Percentiles rank a stretch among this genome's conserved stretches.
phyloP scores from a whole-genome alignment of 2,888 invertebrate genomes.

The Gastrophysa polygoni region DNA sequence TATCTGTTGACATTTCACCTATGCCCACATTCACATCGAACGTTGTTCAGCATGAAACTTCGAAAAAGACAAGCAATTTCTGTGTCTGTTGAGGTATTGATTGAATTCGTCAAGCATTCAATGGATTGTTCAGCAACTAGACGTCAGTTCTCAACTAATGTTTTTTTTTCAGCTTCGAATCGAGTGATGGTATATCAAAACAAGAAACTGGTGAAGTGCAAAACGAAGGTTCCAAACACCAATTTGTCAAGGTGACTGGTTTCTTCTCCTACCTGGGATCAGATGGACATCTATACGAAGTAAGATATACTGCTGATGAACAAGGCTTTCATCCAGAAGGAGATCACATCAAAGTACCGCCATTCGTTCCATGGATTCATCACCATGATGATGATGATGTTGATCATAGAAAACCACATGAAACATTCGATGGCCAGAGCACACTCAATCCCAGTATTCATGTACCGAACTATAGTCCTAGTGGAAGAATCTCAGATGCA shows the following conservation, averaged over 20 bases:
- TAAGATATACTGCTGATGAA: slow-evolving; percentile 60
- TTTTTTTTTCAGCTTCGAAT: slow-evolving; percentile 40
- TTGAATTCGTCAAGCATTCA: too few species aligned
- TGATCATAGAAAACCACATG: background rate
- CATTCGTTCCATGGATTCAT: slow-evolving; percentile 44
- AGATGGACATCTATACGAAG: slow-evolving; percentile 56
- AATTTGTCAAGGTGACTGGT: slow-evolving; percentile 54
- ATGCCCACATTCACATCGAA: too few species aligned
- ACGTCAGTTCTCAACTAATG: too few species aligned
- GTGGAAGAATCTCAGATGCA: too few species aligned
- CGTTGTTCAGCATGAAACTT: too few species aligned
- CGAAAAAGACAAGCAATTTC: too few species aligned
- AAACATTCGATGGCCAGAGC: background rate
- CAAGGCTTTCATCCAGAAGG: slow-evolving; percentile 51
- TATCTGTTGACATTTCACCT: too few species aligned
- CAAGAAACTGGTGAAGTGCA: slow-evolving; percentile 44
- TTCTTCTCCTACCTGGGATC: slow-evolving; percentile 58
- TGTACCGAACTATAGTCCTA: background rate
- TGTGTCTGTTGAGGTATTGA: too few species aligned
- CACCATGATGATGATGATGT: slow-evolving; percentile 21
- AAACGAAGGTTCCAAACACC: slow-evolving; percentile 40
- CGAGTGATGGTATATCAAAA: slow-evolving; percentile 45
- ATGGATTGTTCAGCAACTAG: too few species aligned
- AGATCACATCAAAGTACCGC: slow-evolving; percentile 46
- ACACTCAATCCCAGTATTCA: background rate